phyloP scores from a whole-genome alignment of 2,888 invertebrate genomes.

The Tethea ocularis region DNA sequence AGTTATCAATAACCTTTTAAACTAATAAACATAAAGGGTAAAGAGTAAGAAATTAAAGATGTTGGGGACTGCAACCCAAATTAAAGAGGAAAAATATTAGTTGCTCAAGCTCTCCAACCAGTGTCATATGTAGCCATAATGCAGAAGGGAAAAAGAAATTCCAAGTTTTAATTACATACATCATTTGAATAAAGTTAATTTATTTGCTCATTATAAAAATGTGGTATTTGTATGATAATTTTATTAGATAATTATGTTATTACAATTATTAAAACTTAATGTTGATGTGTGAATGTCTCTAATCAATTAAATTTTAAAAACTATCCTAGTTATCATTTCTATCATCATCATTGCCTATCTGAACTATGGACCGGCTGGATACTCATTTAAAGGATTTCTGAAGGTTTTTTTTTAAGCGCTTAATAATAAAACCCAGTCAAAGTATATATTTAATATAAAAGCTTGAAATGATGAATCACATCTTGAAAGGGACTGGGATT shows the following conservation, averaged over 20 bases:
- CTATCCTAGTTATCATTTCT: slow-evolving; percentile 21
- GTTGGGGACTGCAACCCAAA: not conserved
- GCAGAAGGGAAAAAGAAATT: not conserved
- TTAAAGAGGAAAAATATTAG: not conserved
- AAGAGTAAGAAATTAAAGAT: not conserved
- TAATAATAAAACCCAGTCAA: too few relatives aligned
- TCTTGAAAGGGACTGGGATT: too few relatives aligned
- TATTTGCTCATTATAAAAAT: slow-evolving; percentile 57
- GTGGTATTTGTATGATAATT: slow-evolving; percentile 65
- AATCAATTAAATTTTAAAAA: slow-evolving; percentile 78
- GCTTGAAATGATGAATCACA: too few relatives aligned
- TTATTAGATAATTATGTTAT: slow-evolving; percentile 63
- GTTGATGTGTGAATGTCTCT: slow-evolving; percentile 84
- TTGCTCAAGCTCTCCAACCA: not conserved
- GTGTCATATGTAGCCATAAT: not conserved
- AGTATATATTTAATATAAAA: too few relatives aligned
- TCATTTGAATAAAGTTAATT: slow-evolving; percentile 30
- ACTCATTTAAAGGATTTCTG: too few relatives aligned
- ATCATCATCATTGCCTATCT: too few relatives aligned
- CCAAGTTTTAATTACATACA: slow-evolving; percentile 24
- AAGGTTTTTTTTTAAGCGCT: too few relatives aligned
- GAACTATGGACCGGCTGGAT: too few relatives aligned
- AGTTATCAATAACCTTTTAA: not conserved
- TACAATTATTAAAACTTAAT: slow-evolving; percentile 71
- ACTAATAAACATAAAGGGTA: not conserved